Evolutionary conservation across 2,113 vertebrate species (phyloP).

Genomic region (Misgurnus anguillicaudatus): DNA sequence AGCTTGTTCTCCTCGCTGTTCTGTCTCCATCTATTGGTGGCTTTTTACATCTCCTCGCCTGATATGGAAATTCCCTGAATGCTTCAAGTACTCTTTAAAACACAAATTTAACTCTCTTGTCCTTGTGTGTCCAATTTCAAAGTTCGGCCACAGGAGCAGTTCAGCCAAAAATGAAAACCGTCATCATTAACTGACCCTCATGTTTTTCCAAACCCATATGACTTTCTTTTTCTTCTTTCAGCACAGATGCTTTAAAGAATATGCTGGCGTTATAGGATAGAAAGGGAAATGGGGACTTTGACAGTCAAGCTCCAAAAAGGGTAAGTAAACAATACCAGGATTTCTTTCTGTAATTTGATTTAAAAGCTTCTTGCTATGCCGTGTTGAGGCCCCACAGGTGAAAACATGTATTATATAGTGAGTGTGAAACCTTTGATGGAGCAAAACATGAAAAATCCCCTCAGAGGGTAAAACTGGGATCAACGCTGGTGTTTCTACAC

Average conservation of each 20-base stretch:
- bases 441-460: constrained; percentile 27
- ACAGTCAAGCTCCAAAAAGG: too few species aligned
- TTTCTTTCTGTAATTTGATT: background rate
- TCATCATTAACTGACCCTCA: too few species aligned
- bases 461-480: constrained; percentile 9
- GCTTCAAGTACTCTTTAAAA: background rate
- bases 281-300: too few species aligned
- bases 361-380: background rate
- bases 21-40: constrained; percentile 60
- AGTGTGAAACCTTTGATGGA: constrained; percentile 17
- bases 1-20: constrained; percentile 1
- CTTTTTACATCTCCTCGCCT: background rate
- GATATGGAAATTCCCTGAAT: constrained; percentile 3
- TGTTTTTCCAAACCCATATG: too few species aligned
- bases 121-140: background rate
- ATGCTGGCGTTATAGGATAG: too few species aligned
- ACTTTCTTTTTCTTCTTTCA: too few species aligned
- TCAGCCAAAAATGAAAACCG: too few species aligned
- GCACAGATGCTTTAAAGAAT: too few species aligned
- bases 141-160: too few species aligned
- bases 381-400: background rate
- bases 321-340: background rate
- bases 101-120: background rate
- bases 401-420: constrained; percentile 20
- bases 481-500: background rate